Conservation (phyloP, 1,140 invertebrate species). For the Mycetomoellerius zeteki region DNA sequence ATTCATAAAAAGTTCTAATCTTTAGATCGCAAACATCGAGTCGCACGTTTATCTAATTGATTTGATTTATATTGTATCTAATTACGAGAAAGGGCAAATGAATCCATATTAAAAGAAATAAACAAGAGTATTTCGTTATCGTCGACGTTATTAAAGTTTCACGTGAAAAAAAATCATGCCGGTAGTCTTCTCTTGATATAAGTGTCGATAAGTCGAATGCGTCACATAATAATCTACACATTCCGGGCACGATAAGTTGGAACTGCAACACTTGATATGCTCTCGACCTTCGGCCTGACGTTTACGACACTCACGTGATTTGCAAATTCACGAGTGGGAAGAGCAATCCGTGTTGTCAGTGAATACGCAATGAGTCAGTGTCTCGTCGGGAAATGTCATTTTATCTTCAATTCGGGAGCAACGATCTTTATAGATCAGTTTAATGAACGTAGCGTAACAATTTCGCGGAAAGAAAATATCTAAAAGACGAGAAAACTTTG, state of each 20-base stretch:
- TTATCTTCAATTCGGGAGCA: slow-evolving; percentile 30
- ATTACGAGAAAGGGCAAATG: not conserved
- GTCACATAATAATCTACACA: not conserved
- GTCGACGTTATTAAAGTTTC: not conserved
- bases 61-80: not conserved
- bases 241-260: not conserved
- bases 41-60: not conserved
- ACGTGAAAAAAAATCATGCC: not conserved
- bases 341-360: not conserved
- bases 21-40: not conserved
- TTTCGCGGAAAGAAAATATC: not conserved
- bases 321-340: not conserved
- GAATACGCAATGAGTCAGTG: slow-evolving; percentile 6
- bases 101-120: not conserved
- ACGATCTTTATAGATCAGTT: slow-evolving; percentile 1
- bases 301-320: slow-evolving; percentile 44
- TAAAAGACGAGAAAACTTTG: not conserved
- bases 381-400: not conserved
- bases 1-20: not conserved
- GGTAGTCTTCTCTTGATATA: not conserved
- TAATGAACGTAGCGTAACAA: not conserved
- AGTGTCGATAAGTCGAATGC: not conserved
- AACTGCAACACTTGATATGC: slow-evolving; percentile 7
- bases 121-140: not conserved
- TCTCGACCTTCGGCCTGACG: slow-evolving; percentile 2